Evolutionary conservation across 2,113 vertebrate species (phyloP), one percentile per base, ranked within the genome.

Genomic region (Salvelinus sp.): DNA sequence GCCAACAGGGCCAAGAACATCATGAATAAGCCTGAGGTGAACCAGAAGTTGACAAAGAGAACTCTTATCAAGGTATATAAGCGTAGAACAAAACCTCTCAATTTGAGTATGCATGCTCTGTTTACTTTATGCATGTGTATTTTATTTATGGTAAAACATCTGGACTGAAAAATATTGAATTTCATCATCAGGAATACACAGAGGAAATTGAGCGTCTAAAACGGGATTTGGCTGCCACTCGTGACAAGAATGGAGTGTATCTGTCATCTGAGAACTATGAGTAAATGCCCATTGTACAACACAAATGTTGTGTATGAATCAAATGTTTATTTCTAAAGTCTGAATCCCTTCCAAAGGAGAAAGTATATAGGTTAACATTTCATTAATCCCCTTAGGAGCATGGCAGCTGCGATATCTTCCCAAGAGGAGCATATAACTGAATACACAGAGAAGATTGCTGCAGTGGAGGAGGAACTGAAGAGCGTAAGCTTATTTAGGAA

Each of bases 121-220:
- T 44, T 44, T 54, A 62, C 1, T 62, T n/a, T 22, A 62, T 23
- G 12, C 3, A 22, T 62, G 16, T 44, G 38, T 44, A 10, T 44
- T 44, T 44, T 44, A 10, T 44, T 44, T 44, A 9, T 44, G 38
- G 38, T 10, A 44, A 12, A 44, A 44, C 9, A 9, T 44, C 38
- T 44, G 20, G 5, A 62, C 18, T 62, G 58, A 62, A 62, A 62
- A 62, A 22, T 22, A 16, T 62, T 44, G 7, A 12, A 44, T 62
- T 62, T n/a, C 4, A 6, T 60, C 0, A 80, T 5, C 85, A 98
- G 98, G 98, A 99, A 74, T 99, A 99, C 90, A 99, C 97, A 0
- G 98, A 99, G 91, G 97, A 99, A 88, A 99, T 98, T 74, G 97
- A 98, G 75, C 95, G 96, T n/a, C 90, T 99, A 81, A 98, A 98